These are phyloP conservation scores for Mycteria americana DNA, from an alignment of 2,797 vertebrate genomes.

Conservation along the genomic window DNA sequence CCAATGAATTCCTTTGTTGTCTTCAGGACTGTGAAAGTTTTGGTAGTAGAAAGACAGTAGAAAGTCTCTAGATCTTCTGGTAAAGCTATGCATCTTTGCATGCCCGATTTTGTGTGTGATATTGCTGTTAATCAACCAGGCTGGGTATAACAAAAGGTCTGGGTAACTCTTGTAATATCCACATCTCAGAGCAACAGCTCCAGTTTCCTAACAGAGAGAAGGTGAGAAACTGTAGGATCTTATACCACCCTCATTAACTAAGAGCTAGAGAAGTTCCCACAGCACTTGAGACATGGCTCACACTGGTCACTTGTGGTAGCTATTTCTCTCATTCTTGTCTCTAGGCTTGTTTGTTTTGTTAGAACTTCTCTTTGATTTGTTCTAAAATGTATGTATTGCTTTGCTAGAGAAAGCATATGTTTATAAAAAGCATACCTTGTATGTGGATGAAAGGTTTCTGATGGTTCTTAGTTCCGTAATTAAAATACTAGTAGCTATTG, in stretches of 20 bases:
- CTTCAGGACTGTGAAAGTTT: background rate
- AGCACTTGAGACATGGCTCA: background rate
- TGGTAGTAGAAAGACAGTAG: background rate
- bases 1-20: background rate
- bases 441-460: background rate
- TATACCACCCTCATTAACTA: background rate
- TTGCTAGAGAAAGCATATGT: background rate
- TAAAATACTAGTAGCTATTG: background rate
- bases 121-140: background rate
- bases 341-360: background rate
- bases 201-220: background rate
- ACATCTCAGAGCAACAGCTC: background rate
- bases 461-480: background rate
- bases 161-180: background rate
- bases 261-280: background rate
- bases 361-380: background rate
- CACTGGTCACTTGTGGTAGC: background rate
- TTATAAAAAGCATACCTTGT: background rate
- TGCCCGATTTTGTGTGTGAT: background rate
- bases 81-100: rapidly evolving
- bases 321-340: background rate
- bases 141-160: background rate
- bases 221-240: background rate
- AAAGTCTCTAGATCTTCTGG: background rate
- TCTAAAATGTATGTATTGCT: background rate